Percentiles rank a stretch among this genome's conserved stretches.
These are phyloP conservation scores for Drosophila pullipes DNA, from an alignment of 2,888 invertebrate genomes.

Conservation along the genomic window DNA sequence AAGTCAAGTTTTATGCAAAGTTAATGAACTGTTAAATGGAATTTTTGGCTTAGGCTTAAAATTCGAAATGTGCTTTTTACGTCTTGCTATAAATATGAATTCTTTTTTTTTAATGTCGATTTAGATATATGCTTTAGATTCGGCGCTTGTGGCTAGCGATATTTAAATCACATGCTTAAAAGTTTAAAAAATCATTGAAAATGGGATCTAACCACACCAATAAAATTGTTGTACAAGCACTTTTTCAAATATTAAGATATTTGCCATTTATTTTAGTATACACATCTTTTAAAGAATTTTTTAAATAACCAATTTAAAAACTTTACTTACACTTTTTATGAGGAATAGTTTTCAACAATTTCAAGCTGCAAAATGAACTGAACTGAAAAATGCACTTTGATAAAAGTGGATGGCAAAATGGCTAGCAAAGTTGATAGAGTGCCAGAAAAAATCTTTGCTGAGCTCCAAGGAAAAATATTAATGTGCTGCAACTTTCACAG, in stretches of 20 bases:
- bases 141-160: too few relatives aligned
- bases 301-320: neutral
- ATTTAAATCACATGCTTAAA: neutral
- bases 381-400: neutral
- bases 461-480: slow-evolving; percentile 12
- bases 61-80: neutral
- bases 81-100: neutral
- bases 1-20: slow-evolving; percentile 8
- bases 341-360: slow-evolving; percentile 1
- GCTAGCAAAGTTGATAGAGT: slow-evolving; percentile 18
- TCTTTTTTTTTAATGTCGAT: neutral
- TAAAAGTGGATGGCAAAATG: slow-evolving; percentile 19
- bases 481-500: slow-evolving; percentile 4
- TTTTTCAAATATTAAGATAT: neutral
- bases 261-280: neutral
- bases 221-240: neutral
- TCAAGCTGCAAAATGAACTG: slow-evolving; percentile 32
- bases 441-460: neutral
- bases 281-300: neutral
- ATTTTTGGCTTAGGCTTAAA: neutral
- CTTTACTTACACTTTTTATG: neutral
- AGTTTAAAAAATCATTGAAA: neutral
- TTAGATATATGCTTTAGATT: neutral
- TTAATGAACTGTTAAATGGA: slow-evolving; percentile 28
- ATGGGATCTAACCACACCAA: neutral